phyloP scores from a whole-genome alignment of 2,113 vertebrate species.

The Chaenocephalus aceratus region DNA sequence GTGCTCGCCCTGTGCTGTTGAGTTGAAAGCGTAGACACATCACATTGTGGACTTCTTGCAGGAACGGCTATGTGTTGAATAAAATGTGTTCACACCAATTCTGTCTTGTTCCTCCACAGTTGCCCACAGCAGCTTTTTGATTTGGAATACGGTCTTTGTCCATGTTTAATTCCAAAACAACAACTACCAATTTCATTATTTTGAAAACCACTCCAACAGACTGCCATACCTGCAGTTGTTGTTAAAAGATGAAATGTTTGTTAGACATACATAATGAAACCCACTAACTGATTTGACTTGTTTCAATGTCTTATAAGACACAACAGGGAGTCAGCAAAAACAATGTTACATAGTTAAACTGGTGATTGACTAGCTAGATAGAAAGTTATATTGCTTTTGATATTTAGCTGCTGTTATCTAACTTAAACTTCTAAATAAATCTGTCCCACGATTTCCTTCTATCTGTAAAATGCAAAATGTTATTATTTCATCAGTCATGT shows the following conservation, averaged over 20 bases:
- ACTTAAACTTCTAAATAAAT: not conserved
- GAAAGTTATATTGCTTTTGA: not conserved
- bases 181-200: not conserved
- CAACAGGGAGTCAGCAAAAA: not conserved
- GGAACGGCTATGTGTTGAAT: too few relatives aligned
- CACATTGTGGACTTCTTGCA: too few relatives aligned
- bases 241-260: not conserved
- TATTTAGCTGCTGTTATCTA: not conserved
- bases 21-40: too few relatives aligned
- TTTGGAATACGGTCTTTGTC: not conserved
- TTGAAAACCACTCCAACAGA: not conserved
- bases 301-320: not conserved
- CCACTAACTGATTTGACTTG: not conserved
- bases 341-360: not conserved
- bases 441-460: not conserved
- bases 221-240: not conserved
- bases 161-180: not conserved
- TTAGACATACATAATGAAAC: not conserved
- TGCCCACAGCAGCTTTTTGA: slow-evolving; percentile 18
- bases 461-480: not conserved
- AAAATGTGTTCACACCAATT: not conserved
- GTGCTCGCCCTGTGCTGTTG: too few relatives aligned
- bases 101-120: not conserved
- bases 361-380: not conserved
- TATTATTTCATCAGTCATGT: not conserved